A percentile compares a stretch with the other conserved stretches of the same genome.
These are phyloP conservation scores for Pristionchus mayeri DNA, from an alignment of 2,888 invertebrate genomes.

Conservation along the genomic window DNA sequence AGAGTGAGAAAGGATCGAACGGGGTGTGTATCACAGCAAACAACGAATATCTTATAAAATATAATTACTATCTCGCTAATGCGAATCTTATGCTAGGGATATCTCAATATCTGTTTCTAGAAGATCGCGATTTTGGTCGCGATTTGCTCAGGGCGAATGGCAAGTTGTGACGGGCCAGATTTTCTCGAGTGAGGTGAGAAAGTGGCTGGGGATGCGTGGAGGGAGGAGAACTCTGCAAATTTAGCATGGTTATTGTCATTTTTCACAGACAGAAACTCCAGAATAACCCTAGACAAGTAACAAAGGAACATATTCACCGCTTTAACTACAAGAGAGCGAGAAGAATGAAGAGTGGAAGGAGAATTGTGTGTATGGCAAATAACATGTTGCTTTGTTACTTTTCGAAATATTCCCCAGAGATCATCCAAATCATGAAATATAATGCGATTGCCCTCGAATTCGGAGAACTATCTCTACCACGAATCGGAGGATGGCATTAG, in stretches of 20 bases:
- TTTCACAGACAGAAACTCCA: too few species aligned
- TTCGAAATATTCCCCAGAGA: too few species aligned
- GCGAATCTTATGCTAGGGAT: background rate
- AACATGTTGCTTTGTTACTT: too few species aligned
- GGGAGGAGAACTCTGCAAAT: slow-evolving; percentile 44
- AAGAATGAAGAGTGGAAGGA: too few species aligned
- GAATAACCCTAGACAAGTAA: too few species aligned
- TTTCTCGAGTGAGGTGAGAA: slow-evolving; percentile 40
- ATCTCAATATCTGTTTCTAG: slow-evolving; percentile 40
- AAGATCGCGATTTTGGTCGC: slow-evolving; percentile 11
- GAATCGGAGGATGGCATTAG: too few species aligned
- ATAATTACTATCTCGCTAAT: slow-evolving; percentile 38
- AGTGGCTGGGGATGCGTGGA: slow-evolving; percentile 48
- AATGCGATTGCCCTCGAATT: too few species aligned
- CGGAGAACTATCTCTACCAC: too few species aligned
- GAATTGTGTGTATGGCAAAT: too few species aligned
- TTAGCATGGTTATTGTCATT: background rate
- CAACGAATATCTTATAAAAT: background rate
- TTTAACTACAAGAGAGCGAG: too few species aligned
- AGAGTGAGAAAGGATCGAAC: slow-evolving; percentile 17
- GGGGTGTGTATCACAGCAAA: slow-evolving; percentile 35
- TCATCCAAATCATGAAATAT: too few species aligned
- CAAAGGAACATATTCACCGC: too few species aligned
- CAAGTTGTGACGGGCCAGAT: slow-evolving; percentile 45
- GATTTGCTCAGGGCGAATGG: slow-evolving; percentile 41